Base-by-base conservation (phyloP, 2,113 vertebrate species). In the Zosterops borbonicus region DNA sequence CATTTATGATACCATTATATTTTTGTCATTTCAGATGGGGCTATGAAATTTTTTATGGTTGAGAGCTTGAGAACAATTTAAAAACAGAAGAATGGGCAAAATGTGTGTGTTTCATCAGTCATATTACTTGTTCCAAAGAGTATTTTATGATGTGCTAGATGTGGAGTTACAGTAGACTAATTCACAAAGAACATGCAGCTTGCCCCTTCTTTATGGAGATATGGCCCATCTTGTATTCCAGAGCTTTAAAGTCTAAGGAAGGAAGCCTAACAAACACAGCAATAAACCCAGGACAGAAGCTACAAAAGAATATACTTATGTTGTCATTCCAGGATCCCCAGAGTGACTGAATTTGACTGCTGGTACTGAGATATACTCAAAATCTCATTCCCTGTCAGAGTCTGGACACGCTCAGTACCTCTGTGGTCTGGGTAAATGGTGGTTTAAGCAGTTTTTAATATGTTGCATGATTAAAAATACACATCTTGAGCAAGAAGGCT, bases 341-440 rank as follows among this genome's bases (percentile, higher is more conserved):
- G 22, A 52, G 73, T 28, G 58, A 70, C 28, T 44, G 11, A 10
- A 27, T 93, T 75, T 55, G 5, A 16, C 9, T n/a, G 13, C 4
- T 9, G 12, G 7, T 41, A 64, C 19, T 49, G 59, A 80, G 14
- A 49, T 33, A 12, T 21, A n/a, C 17, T 58, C 9, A 33, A 46
- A 56, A 78, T 22, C 52, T 67, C 15, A 55, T 11, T 11, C 2
- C 16, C 13, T 50, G 5, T 27, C 59, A 56, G 33, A 58, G 3
- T 42, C 14, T 6, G 2, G 27, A 25, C 12, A 59, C 6, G 5
- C 14, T 21, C 15, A 42, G 11, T 35, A 70, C 7, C 22, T 60
- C 31, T 59, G n/a, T 62, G 10, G 9, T 81, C 28, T 55, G 4
- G 0, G 0, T 46, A n/a, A 75, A 67, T 7, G 0, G 2, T 63